Conservation (phyloP, 2,113 vertebrate species). For the Baryphthengus martii region DNA sequence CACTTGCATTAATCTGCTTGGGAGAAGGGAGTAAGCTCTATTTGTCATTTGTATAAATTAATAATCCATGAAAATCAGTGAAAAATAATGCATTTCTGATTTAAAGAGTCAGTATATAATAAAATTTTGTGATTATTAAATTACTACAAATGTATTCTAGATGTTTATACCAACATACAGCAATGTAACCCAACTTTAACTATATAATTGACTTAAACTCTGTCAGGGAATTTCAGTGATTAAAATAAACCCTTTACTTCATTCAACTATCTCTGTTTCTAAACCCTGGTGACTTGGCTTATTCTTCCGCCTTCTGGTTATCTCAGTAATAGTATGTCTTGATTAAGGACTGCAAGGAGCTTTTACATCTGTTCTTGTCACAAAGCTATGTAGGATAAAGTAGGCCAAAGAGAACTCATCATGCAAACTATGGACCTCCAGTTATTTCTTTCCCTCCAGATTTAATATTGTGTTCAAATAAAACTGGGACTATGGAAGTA, state of each 20-base stretch:
- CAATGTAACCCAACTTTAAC: not conserved
- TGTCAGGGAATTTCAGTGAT: not conserved
- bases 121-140: not conserved
- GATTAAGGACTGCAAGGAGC: constrained; percentile 36
- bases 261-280: not conserved
- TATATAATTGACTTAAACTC: not conserved
- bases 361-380: constrained; percentile 32
- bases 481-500: not conserved
- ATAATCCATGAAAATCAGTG: not conserved
- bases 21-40: not conserved
- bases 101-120: not conserved
- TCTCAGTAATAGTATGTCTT: constrained; percentile 2
- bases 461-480: not conserved
- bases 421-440: not conserved
- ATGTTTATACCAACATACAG: not conserved
- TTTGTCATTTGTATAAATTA: not conserved
- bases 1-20: not conserved
- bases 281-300: not conserved
- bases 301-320: constrained; percentile 20
- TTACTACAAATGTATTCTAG: not conserved
- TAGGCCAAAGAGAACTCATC: constrained; percentile 15
- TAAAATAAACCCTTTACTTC: constrained; percentile 28
- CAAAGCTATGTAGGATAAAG: constrained; percentile 1
- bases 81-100: not conserved
- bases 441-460: not conserved